Conservation (phyloP, 2,797 vertebrate genomes). For the Spinus pinus region DNA sequence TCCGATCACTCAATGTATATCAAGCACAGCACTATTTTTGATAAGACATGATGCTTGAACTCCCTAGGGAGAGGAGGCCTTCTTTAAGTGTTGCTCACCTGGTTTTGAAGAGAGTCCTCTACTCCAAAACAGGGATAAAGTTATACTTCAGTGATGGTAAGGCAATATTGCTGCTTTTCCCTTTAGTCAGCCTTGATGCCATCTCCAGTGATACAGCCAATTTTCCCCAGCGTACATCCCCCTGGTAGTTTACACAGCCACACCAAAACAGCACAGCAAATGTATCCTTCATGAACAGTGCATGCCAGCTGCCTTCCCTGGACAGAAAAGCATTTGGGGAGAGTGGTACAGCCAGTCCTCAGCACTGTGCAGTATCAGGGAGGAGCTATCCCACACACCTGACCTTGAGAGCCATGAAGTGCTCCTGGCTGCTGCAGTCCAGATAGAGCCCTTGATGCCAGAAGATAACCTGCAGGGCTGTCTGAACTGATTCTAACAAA, state of each 20-base stretch:
- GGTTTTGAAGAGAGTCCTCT: background rate
- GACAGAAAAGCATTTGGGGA: background rate
- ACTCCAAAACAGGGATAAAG: background rate
- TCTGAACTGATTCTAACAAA: background rate
- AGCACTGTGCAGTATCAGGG: background rate
- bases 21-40: background rate
- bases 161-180: background rate
- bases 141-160: background rate
- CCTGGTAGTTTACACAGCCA: fast-evolving
- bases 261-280: background rate
- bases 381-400: background rate
- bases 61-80: background rate
- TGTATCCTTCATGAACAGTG: background rate
- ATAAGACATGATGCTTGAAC: background rate
- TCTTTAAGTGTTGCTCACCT: background rate
- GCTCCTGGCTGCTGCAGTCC: background rate
- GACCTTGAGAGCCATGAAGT: background rate
- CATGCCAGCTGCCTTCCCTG: background rate
- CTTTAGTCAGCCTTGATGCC: background rate
- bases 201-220: background rate
- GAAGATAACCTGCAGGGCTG: background rate
- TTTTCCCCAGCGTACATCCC: background rate
- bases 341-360: background rate
- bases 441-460: background rate
- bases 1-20: background rate